phyloP scores from a whole-genome alignment of 2,113 vertebrate species.

The Rhea americana region DNA sequence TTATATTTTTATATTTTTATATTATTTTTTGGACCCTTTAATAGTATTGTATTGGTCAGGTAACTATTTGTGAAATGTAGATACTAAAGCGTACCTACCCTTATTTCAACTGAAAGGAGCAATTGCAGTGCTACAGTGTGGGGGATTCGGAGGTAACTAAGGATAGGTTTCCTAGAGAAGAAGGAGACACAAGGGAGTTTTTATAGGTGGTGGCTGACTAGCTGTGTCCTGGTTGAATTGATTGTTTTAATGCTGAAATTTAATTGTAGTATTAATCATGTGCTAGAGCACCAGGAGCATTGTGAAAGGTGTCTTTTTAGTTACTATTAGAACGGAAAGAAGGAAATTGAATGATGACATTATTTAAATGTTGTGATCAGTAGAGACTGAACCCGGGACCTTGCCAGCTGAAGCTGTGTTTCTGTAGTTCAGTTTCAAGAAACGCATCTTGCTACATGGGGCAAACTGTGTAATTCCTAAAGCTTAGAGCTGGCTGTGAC shows the following conservation, averaged over 20 bases:
- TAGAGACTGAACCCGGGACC: background rate
- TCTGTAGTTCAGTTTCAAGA: background rate
- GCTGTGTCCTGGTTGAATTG: background rate
- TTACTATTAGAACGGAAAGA: background rate
- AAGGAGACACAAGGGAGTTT: background rate
- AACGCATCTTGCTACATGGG: accelerated
- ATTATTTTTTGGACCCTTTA: background rate
- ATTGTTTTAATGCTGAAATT: background rate
- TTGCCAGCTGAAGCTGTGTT: background rate
- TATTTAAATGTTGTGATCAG: background rate
- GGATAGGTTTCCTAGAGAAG: background rate
- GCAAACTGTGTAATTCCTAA: background rate
- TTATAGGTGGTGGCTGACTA: background rate
- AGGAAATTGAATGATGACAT: background rate
- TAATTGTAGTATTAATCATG: conserved; percentile 15
- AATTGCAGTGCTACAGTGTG: background rate
- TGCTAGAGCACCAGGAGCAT: background rate
- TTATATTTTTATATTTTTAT: no score
- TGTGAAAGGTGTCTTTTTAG: background rate
- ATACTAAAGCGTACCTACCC: background rate
- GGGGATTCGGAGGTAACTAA: background rate
- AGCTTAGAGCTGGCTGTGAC: background rate
- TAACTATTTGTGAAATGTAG: background rate
- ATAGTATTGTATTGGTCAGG: background rate
- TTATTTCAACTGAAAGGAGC: background rate